These are phyloP conservation scores for Eumeta japonica DNA, from an alignment of 1,140 invertebrate genomes.

Conservation along the genomic window DNA sequence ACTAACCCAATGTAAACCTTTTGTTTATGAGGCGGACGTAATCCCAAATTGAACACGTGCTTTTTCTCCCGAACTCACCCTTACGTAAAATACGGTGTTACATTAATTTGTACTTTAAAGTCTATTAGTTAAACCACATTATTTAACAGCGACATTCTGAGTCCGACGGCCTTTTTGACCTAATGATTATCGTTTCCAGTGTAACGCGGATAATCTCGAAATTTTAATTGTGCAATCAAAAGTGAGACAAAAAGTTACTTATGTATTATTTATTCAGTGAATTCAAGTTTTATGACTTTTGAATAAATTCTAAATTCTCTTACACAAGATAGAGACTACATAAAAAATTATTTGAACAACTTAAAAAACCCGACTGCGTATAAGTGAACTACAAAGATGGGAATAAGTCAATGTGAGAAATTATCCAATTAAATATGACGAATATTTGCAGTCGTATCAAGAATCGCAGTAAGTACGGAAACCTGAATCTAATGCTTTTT, in stretches of 20 bases:
- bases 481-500: too few species aligned
- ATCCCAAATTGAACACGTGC: constrained; percentile 55
- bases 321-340: too few species aligned
- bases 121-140: constrained; percentile 11
- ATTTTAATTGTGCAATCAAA: constrained; percentile 45
- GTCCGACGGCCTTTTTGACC: neutral
- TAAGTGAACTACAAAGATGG: too few species aligned
- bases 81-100: neutral
- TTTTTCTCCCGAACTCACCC: constrained; percentile 44
- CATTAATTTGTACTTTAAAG: constrained; percentile 8
- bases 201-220: constrained; percentile 34
- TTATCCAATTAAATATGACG: too few species aligned
- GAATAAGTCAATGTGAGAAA: too few species aligned
- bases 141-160: neutral
- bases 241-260: constrained; percentile 25
- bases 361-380: too few species aligned
- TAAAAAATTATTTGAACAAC: too few species aligned
- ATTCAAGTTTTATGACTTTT: too few species aligned
- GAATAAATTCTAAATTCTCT: too few species aligned
- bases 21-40: constrained; percentile 49
- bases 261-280: too few species aligned
- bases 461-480: too few species aligned
- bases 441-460: too few species aligned
- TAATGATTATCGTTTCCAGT: constrained; percentile 32
- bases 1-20: constrained; percentile 36